Evolutionary conservation across 2,113 vertebrate species (phyloP), one percentile per base, ranked within the genome.

Genomic region (Nannospalax galili): DNA sequence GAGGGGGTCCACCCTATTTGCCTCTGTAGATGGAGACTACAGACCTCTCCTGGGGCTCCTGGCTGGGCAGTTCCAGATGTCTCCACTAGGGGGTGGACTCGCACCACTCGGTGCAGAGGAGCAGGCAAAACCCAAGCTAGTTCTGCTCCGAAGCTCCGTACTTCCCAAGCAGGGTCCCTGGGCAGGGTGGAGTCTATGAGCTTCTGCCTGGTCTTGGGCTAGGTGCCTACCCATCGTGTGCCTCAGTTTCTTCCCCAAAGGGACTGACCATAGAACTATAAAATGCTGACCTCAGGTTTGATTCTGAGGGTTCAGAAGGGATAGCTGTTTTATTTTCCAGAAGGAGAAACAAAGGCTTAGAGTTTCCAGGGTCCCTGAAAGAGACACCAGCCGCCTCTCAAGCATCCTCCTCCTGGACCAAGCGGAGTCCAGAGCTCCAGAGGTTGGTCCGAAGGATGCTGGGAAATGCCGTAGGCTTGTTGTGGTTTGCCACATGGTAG

Each of bases 81-180:
- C 0, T 79, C 95, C 97, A 73, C 62, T 52, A 65, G 96, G 85
- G 91, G 96, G 96, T 88, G 1, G 32, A 40, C 4, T 3, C 1
- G 81, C 40, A 17, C 90, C 73, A 52, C 95, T 60, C 85, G 30
- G 35, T 22, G 37, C 6, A 0, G 1, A 35, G 19, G 22, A 22
- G 1, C 1, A 2, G 17, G 65, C 10, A 22, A 20, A 8, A 32
- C 9, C n/a, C 20, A 2, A 35, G 16, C n/a, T 5, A 56, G 40
- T 35, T 28, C 40, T 20, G 0, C 35, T 62, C 26, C 7, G n/a
- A 67, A 32, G 16, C 48, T 9, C n/a, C 2, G 1, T 74, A 26
- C 58, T 64, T 45, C 65, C n/a, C n/a, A n/a, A n/a, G n/a, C n/a
- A n/a, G n/a, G 9, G 40, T 3, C 16, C 19, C 1, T 35, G 40